Evolutionary conservation across 2,888 invertebrate genomes (phyloP).

Genomic region (Erynnis tages): DNA sequence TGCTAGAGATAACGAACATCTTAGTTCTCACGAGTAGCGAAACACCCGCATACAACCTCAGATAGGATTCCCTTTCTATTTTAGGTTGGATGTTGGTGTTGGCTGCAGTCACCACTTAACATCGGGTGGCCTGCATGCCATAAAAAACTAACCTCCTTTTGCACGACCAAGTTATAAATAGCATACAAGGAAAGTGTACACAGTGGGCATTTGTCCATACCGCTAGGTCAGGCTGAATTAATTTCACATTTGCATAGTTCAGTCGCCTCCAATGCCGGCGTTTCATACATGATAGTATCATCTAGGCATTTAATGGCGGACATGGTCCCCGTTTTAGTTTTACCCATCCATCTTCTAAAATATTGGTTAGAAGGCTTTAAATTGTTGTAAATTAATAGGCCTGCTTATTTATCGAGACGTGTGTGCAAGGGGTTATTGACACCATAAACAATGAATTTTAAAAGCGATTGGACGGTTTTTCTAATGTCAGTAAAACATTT

Average conservation of each 20-base stretch:
- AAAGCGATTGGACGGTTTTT: not conserved
- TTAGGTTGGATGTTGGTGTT: too few species aligned
- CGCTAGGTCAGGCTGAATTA: constrained; percentile 5
- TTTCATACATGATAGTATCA: not conserved
- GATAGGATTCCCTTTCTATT: too few species aligned
- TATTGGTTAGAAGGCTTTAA: not conserved
- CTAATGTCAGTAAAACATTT: too few species aligned
- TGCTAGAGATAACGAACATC: too few species aligned
- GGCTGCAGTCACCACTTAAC: too few species aligned
- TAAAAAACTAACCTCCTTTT: too few species aligned
- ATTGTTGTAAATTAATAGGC: not conserved
- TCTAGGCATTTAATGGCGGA: not conserved
- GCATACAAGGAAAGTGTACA: not conserved
- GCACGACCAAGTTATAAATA: not conserved
- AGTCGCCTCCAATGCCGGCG: not conserved
- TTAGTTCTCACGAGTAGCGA: too few species aligned
- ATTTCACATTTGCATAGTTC: constrained; percentile 20
- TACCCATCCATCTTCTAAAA: not conserved
- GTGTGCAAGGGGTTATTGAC: not conserved
- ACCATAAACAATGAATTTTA: not conserved
- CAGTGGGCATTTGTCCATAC: not conserved
- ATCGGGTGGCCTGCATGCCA: not conserved
- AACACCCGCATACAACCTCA: too few species aligned
- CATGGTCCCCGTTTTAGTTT: constrained; percentile 13
- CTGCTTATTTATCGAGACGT: not conserved